phyloP scores from a whole-genome alignment of 2,888 invertebrate genomes.

The Cephalotes varians region DNA sequence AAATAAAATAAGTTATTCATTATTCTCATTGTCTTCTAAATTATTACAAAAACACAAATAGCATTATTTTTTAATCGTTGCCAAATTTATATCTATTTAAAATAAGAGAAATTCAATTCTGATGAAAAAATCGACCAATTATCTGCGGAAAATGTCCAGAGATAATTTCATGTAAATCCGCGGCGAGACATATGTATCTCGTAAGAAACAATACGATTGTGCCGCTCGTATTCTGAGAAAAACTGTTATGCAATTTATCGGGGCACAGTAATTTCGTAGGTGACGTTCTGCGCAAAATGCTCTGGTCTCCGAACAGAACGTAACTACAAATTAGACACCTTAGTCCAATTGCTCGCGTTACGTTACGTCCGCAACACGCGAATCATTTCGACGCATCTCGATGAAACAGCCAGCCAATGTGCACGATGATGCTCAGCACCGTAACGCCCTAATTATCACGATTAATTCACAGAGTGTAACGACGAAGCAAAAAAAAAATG shows the following conservation, averaged over 20 bases:
- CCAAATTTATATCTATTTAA: neutral
- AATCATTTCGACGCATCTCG: conserved; percentile 32
- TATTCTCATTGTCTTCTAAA: neutral
- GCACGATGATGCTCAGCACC: neutral
- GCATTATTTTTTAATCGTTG: neutral
- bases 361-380: conserved; percentile 23
- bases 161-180: neutral
- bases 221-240: conserved; percentile 3
- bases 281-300: neutral
- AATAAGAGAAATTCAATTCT: neutral
- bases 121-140: neutral
- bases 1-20: neutral
- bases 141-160: neutral
- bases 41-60: neutral
- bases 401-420: neutral
- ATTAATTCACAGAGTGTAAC: neutral
- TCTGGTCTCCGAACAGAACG: neutral
- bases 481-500: neutral
- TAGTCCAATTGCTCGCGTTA: conserved; percentile 11
- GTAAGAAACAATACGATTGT: conserved; percentile 1
- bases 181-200: no score
- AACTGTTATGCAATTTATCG: conserved; percentile 8
- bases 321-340: conserved; percentile 35
- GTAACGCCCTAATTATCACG: conserved; percentile 22
- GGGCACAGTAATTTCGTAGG: conserved; percentile 14